A percentile compares a stretch with the other conserved stretches of the same genome.
Evolutionary conservation across 64 coral and sea anemone species (phyloP).

Genomic region (Montipora efflorescens): DNA sequence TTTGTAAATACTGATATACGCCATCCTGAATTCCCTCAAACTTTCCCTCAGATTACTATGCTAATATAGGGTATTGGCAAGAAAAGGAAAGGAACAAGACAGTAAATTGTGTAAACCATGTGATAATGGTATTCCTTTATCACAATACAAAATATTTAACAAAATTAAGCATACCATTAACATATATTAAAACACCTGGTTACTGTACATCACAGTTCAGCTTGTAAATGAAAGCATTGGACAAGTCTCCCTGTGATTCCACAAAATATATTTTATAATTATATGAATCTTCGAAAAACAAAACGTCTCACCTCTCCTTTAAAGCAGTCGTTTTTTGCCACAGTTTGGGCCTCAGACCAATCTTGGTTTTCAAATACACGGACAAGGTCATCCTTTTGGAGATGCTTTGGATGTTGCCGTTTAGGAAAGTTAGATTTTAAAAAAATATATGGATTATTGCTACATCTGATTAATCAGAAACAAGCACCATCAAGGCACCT

Average conservation of each 20-base stretch:
- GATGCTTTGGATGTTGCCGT: neutral
- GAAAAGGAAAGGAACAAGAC: neutral
- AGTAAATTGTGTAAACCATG: neutral
- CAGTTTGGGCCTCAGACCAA: neutral
- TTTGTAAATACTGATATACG: neutral
- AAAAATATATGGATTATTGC: neutral
- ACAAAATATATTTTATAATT: neutral
- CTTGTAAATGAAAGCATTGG: neutral
- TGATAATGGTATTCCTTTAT: conserved; percentile 1
- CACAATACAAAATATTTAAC: neutral
- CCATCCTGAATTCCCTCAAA: neutral
- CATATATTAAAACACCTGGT: neutral
- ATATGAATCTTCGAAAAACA: neutral
- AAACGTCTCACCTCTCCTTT: neutral
- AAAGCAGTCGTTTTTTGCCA: conserved; percentile 1
- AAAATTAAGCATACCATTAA: neutral
- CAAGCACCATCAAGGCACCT: too few relatives aligned
- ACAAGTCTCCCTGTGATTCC: neutral
- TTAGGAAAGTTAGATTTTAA: conserved; percentile 1
- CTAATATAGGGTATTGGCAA: neutral
- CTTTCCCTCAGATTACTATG: neutral
- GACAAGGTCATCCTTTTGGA: conserved; percentile 1
- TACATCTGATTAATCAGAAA: too few relatives aligned
- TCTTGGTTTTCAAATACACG: neutral
- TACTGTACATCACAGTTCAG: conserved; percentile 6